These are phyloP conservation scores for Pleuronectes platessa DNA, from an alignment of 2,113 vertebrate species.

Conservation along the genomic window DNA sequence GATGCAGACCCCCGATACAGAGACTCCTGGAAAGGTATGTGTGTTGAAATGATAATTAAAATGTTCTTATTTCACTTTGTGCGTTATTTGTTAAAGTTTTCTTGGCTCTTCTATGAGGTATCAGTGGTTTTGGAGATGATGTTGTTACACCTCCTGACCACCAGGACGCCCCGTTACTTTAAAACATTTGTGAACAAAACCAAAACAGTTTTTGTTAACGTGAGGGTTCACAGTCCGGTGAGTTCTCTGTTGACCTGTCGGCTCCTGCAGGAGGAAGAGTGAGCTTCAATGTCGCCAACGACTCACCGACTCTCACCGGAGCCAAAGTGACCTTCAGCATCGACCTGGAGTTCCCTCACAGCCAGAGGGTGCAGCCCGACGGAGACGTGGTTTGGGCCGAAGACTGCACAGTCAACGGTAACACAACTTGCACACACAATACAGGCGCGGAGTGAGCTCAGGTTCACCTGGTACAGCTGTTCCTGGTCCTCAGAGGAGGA, in stretches of 20 bases:
- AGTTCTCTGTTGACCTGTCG: background rate
- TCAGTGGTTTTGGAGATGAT: too few relatives aligned
- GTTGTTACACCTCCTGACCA: too few relatives aligned
- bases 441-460: too few relatives aligned
- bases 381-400: conserved; percentile 88
- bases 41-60: background rate
- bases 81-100: too few relatives aligned
- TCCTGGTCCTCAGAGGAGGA: too few relatives aligned
- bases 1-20: conserved; percentile 70
- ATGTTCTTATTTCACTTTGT: background rate
- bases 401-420: conserved; percentile 86
- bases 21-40: conserved; percentile 90
- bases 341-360: conserved; percentile 85
- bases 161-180: too few relatives aligned
- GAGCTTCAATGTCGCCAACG: conserved; percentile 86
- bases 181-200: too few relatives aligned
- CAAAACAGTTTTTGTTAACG: too few relatives aligned
- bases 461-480: too few relatives aligned
- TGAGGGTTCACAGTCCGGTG: background rate
- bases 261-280: conserved; percentile 84
- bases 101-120: too few relatives aligned
- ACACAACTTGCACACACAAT: background rate
- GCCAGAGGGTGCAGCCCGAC: conserved; percentile 82
- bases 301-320: conserved; percentile 89
- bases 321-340: conserved; percentile 90